Evolutionary conservation across 30 jellyfish, hydroid and myxozoan genomes (phyloP), one percentile per base, ranked within the genome.

Genomic region (Turritopsis dohrnii): DNA sequence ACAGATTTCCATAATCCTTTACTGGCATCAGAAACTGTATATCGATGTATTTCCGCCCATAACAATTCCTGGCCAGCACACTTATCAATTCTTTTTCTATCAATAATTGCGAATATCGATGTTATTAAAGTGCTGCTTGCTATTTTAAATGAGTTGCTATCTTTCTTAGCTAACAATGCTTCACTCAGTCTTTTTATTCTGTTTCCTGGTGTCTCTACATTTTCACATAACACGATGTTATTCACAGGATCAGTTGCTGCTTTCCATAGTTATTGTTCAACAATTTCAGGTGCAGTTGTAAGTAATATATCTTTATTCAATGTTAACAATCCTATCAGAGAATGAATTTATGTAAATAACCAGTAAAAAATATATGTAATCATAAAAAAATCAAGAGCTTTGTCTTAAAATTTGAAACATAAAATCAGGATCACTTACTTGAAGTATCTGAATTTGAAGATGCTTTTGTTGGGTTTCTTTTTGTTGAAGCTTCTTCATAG

Each of bases 11-110:
- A 60, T 0, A 23, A 21, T 60, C 21, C 73, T 60, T 60, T 60
- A 60, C 19, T 60, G 19, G 19, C 73, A 23, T 60, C 19, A 0
- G 73, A 60, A 23, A 0, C 21, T 21, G 73, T 18, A 60, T 18
- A 0, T 18, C 22, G 22, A 60, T 60, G 73, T 60, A 60, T 60
- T 60, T 60, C 21, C 19, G 73, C 19, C 73, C 73, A 60, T 23
- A 60, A 60, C 19, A 60, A 21, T 60, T 60, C 73, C 73, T 60
- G 73, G 73, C 73, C 73, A 60, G 73, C 19, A 0, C 73, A 60
- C 21, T 60, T 60, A 23, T 60, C 22, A 60, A 60, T 60, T 60
- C 0, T 21, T 16, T 54, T 60, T 60, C 22, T 18, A 60, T 18
- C 21, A 21, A 60, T 60, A 18, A 60, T 23, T 18, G 19, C 21